Percentiles rank a stretch among this genome's conserved stretches.
These are phyloP conservation scores for Sprattus sprattus DNA, from an alignment of 2,113 vertebrate genomes.

Conservation along the genomic window DNA sequence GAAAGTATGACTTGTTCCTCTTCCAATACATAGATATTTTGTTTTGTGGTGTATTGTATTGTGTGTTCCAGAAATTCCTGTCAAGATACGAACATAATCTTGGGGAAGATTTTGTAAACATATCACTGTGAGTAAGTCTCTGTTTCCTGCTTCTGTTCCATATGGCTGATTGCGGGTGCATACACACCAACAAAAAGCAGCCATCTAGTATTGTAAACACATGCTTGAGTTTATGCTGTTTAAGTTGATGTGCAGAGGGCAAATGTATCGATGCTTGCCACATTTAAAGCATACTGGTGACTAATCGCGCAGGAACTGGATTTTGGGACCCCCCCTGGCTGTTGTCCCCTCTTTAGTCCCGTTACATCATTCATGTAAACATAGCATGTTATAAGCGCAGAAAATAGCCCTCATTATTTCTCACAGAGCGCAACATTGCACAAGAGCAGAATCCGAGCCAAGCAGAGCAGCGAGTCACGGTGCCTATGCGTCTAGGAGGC, in stretches of 20 bases:
- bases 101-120: too few species aligned
- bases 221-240: neutral
- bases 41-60: too few species aligned
- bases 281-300: neutral
- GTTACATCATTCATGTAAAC: neutral
- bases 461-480: conserved; percentile 20
- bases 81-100: too few species aligned
- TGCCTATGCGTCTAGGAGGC: conserved; percentile 11
- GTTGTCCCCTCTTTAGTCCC: neutral
- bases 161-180: neutral
- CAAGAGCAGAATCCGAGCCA: neutral
- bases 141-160: neutral
- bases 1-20: too few species aligned
- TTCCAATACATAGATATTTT: too few species aligned
- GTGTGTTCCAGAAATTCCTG: too few species aligned
- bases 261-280: neutral
- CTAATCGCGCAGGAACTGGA: neutral
- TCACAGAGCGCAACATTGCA: conserved; percentile 18
- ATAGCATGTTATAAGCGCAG: neutral
- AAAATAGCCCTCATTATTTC: conserved; percentile 4
- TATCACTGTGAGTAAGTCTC: too few species aligned
- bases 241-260: neutral
- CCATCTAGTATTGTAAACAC: neutral
- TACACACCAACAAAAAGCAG: neutral
- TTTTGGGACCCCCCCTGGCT: neutral